phyloP scores from a whole-genome alignment of 2,113 vertebrate genomes.

The Istiophorus platypterus region DNA sequence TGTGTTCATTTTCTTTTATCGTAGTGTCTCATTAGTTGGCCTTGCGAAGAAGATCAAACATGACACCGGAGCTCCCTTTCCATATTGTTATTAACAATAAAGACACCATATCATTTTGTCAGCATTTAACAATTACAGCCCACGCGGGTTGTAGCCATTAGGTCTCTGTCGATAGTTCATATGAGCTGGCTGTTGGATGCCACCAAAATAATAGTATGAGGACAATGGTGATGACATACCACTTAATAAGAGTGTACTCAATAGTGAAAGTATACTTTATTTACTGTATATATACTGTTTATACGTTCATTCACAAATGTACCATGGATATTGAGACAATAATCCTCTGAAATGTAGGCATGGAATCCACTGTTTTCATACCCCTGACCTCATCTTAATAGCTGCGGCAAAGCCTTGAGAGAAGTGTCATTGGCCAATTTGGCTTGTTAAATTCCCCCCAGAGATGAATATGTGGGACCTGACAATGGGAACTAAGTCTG shows the following conservation, averaged over 20 bases:
- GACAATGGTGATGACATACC: neutral
- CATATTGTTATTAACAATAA: neutral
- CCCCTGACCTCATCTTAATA: slow-evolving; percentile 76
- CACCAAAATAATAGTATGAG: neutral
- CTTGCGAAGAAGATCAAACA: neutral
- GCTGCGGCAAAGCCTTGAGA: slow-evolving; percentile 60
- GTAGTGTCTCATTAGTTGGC: neutral
- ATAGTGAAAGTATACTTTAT: neutral
- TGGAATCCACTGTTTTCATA: slow-evolving; percentile 72
- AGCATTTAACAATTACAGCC: neutral
- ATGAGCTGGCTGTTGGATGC: neutral
- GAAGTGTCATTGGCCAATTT: slow-evolving; percentile 80
- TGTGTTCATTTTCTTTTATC: neutral
- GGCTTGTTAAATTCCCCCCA: slow-evolving; percentile 77
- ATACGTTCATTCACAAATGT: slow-evolving; percentile 7
- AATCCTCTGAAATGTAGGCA: slow-evolving; percentile 60
- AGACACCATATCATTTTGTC: neutral
- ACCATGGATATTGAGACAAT: slow-evolving; percentile 32
- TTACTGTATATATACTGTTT: neutral
- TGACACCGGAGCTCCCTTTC: neutral
- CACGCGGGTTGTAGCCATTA: neutral
- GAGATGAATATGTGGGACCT: slow-evolving; percentile 78
- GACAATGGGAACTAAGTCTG: slow-evolving; percentile 77
- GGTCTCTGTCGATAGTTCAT: neutral
- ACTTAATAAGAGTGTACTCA: neutral